These are phyloP conservation scores for Lontra canadensis DNA, from an alignment of 2,113 vertebrate genomes.

Conservation along the genomic window DNA sequence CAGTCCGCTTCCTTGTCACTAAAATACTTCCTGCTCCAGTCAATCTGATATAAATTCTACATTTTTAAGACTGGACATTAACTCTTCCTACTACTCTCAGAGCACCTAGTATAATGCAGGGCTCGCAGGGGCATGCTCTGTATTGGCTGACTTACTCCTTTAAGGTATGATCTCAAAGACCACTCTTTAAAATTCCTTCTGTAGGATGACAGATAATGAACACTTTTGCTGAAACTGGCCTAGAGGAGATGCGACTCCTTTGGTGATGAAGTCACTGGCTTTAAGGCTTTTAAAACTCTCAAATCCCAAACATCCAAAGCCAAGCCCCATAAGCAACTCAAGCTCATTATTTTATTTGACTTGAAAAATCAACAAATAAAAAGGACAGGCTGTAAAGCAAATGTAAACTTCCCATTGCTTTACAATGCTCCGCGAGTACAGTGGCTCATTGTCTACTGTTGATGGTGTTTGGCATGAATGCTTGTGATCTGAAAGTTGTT, in stretches of 20 bases:
- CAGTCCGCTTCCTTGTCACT: background rate
- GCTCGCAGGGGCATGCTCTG: background rate
- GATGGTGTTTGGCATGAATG: background rate
- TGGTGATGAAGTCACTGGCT: background rate
- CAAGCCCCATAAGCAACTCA: background rate
- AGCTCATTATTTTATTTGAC: background rate
- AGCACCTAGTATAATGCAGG: no score
- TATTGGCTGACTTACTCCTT: background rate
- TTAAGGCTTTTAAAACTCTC: background rate
- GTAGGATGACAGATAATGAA: rapidly evolving
- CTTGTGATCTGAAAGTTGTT: background rate
- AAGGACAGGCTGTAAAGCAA: background rate
- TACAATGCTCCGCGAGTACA: background rate
- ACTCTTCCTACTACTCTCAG: background rate
- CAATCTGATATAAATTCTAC: background rate
- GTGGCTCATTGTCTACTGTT: background rate
- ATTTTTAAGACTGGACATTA: background rate
- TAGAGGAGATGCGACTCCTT: background rate
- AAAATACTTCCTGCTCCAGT: background rate
- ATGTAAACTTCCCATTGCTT: background rate
- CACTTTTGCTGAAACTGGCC: background rate
- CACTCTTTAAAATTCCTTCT: background rate
- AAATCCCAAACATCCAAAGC: background rate
- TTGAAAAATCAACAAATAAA: conserved; percentile 10
- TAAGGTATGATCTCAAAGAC: background rate